A percentile compares a stretch with the other conserved stretches of the same genome.
phyloP scores from a whole-genome alignment of 2,888 invertebrate genomes.

The Lagria hirta region DNA sequence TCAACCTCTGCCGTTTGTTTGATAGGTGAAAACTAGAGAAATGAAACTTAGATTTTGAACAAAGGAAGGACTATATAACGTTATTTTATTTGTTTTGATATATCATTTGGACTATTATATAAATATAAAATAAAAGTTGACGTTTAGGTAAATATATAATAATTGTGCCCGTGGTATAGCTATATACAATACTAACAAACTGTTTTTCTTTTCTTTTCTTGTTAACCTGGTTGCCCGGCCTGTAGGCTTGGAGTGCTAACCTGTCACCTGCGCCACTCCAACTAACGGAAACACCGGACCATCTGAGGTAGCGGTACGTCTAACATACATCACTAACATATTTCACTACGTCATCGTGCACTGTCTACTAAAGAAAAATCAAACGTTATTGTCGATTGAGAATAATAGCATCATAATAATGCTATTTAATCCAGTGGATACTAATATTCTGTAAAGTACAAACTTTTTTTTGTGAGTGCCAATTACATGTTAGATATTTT shows the following conservation, averaged over 20 bases:
- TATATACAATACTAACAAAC: slow-evolving; percentile 53
- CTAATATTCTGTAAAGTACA: slow-evolving; percentile 43
- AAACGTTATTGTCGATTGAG: slow-evolving; percentile 10
- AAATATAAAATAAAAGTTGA: too few species aligned
- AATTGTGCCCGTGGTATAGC: slow-evolving; percentile 39
- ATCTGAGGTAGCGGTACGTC: slow-evolving; percentile 53
- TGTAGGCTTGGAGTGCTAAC: slow-evolving; percentile 79
- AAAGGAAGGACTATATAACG: too few species aligned
- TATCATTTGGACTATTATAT: too few species aligned
- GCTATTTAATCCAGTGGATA: slow-evolving; percentile 26
- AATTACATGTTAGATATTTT: slow-evolving; percentile 35
- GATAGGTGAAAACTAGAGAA: too few species aligned
- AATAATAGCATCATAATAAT: slow-evolving; percentile 10
- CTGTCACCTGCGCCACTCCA: slow-evolving; percentile 51
- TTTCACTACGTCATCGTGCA: slow-evolving; percentile 35
- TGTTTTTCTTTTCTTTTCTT: slow-evolving; percentile 55
- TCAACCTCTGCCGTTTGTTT: too few species aligned
- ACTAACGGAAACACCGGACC: slow-evolving; percentile 50
- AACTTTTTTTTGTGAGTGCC: slow-evolving; percentile 42
- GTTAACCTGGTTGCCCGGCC: slow-evolving; percentile 55
- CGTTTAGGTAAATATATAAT: slow-evolving; percentile 16
- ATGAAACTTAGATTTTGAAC: too few species aligned
- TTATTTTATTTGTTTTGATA: too few species aligned
- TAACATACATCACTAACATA: slow-evolving; percentile 52
- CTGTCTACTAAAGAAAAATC: slow-evolving; percentile 35